These are phyloP conservation scores for Calameuta pallipes DNA, from an alignment of 2,888 invertebrate genomes.

Conservation along the genomic window DNA sequence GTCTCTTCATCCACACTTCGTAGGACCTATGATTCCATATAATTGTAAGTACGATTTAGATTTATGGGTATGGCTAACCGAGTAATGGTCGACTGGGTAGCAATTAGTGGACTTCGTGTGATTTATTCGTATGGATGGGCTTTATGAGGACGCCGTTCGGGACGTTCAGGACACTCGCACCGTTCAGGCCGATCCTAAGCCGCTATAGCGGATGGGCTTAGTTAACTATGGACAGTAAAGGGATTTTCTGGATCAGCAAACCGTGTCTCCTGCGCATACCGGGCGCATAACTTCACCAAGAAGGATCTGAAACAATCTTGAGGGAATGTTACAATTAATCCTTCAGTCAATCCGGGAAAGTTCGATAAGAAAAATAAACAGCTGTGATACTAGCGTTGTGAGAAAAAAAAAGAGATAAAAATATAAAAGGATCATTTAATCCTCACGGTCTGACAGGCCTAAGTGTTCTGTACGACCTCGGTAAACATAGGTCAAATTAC, in stretches of 20 bases:
- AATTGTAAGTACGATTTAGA: constrained; percentile 25
- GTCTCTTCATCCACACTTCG: not conserved
- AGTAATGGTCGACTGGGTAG: constrained; percentile 15
- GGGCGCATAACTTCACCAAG: not conserved
- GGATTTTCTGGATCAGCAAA: constrained; percentile 40
- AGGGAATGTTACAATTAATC: not conserved
- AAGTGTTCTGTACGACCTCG: not conserved
- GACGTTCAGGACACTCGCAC: not conserved
- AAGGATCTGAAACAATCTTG: not conserved
- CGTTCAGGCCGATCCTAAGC: constrained; percentile 32
- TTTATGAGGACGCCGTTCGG: constrained; percentile 23
- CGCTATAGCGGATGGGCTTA: constrained; percentile 27
- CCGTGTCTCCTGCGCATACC: not conserved
- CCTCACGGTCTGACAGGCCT: not conserved
- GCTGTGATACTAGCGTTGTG: not conserved
- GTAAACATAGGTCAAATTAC: not conserved
- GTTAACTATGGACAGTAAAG: constrained; percentile 39
- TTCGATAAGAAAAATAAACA: not conserved
- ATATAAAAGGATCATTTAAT: not conserved
- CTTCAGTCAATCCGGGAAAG: not conserved
- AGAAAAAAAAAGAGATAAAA: not conserved
- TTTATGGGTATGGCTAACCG: constrained; percentile 16
- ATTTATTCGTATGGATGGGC: constrained; percentile 40
- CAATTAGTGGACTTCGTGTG: constrained; percentile 34
- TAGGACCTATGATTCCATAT: not conserved